Evolutionary conservation across 92 coral and sea anemone genomes (phyloP), one percentile per base, ranked within the genome.

Genomic region (Bergia sp.): DNA sequence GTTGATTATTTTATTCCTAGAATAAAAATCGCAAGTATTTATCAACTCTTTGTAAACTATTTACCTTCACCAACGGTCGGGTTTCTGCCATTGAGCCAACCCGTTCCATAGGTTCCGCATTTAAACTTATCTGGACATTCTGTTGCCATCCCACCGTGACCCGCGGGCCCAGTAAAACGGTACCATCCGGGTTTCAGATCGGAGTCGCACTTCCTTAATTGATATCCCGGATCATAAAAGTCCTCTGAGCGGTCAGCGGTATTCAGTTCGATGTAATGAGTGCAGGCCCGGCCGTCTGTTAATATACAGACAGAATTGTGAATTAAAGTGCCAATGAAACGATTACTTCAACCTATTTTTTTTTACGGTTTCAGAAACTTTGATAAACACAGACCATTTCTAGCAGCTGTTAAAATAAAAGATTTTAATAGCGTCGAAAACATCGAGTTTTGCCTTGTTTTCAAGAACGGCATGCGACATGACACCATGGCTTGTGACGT

Each of bases 101-200:
- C 87, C 9, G 87, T 45, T 2, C 87, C 87, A 37, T 84, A 84
- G 12, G 87, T 71, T 10, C 87, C 87, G 36, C 87, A 84, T 5
- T 29, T 47, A 71, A 71, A 84, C 79, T 84, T 84, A n/a, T 84
- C 87, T 7, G 87, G 87, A 47, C 87, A 84, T 74, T 71, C 21
- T 45, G 87, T 69, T 84, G 87, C 87, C 87, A 84, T 84, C 66
- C 87, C 87, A 45, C 64, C 87, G n/a, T 69, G 55, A 79, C 87
- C 87, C 5, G 87, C 87, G 42, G 87, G 78, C 64, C 75, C 78
- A 20, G 65, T 84, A 15, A 84, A 84, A 36, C 87, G 87, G 79
- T 84, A 84, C 87, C 87, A 84, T n/a, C 79, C 87, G 11, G 79
- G 87, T 5, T n/a, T n/a, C 1, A 84, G 67, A 15, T 8, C 37